Conservation (phyloP, 2,888 invertebrate genomes). For the Euclidia mi region DNA sequence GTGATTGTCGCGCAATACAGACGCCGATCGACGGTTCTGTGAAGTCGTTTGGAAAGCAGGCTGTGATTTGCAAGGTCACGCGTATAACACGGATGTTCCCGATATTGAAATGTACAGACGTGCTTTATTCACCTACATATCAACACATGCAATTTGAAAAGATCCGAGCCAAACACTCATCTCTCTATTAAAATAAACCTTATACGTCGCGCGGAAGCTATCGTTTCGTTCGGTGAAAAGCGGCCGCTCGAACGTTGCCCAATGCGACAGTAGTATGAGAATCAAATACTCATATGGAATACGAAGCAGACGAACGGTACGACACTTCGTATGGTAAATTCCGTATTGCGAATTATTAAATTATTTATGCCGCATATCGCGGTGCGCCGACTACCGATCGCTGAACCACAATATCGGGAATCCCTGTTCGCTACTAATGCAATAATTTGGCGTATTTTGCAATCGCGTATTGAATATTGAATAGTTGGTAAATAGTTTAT, state of each 20-base stretch:
- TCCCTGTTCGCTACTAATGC: constrained; percentile 89
- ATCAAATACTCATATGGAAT: constrained; percentile 90
- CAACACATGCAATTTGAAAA: constrained; percentile 86
- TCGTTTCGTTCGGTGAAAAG: constrained; percentile 74
- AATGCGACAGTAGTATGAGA: constrained; percentile 89
- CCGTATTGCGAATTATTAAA: constrained; percentile 90
- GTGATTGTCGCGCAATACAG: constrained; percentile 82
- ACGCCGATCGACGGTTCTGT: constrained; percentile 84
- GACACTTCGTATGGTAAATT: constrained; percentile 88
- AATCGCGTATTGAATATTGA: constrained; percentile 90
- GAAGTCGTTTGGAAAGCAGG: constrained; percentile 90
- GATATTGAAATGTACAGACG: constrained; percentile 90
- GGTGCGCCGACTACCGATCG: constrained; percentile 82
- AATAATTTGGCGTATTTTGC: constrained; percentile 90
- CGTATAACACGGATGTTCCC: constrained; percentile 90
- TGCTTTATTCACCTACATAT: constrained; percentile 90
- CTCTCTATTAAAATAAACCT: constrained; percentile 72
- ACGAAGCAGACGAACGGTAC: constrained; percentile 88
- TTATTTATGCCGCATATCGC: constrained; percentile 89
- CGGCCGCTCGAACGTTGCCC: constrained; percentile 78
- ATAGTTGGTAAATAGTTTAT: constrained; percentile 89
- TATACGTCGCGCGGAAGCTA: constrained; percentile 70
- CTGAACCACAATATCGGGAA: constrained; percentile 90
- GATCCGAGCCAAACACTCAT: constrained; percentile 73
- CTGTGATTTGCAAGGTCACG: constrained; percentile 90